phyloP scores from a whole-genome alignment of 2,797 vertebrate species.

The Poeciliopsis paucimaculata region DNA sequence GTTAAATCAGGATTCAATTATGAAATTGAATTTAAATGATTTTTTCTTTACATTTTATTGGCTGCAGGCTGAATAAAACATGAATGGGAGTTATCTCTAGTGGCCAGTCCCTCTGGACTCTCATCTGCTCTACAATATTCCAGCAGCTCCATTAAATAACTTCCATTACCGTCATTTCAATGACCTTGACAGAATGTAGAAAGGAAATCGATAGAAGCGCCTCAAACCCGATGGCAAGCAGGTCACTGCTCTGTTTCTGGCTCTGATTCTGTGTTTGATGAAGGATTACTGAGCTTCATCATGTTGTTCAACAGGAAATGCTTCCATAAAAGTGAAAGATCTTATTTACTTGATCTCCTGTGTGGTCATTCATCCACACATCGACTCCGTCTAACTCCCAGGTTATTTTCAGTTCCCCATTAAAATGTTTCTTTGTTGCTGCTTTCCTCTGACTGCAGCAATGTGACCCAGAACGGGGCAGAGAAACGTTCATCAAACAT shows the following conservation, averaged over 20 bases:
- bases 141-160: constrained; percentile 60
- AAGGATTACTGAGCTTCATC: constrained; percentile 55
- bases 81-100: constrained; percentile 34
- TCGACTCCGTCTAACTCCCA: constrained; percentile 34
- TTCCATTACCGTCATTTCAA: constrained; percentile 68
- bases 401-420: constrained; percentile 45
- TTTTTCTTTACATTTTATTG: constrained; percentile 35
- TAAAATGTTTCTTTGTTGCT: constrained; percentile 43
- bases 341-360: constrained; percentile 59
- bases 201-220: constrained; percentile 67
- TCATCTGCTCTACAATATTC: constrained; percentile 50
- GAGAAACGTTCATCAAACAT: constrained; percentile 10
- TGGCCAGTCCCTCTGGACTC: constrained; percentile 24
- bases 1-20: constrained; percentile 53
- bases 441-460: constrained; percentile 40
- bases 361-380: constrained; percentile 61
- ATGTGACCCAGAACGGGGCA: neutral
- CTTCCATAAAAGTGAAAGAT: constrained; percentile 46
- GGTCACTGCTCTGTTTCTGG: constrained; percentile 33
- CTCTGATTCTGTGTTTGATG: constrained; percentile 49
- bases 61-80: constrained; percentile 6
- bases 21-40: constrained; percentile 44
- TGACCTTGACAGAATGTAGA: constrained; percentile 70
- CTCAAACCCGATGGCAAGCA: constrained; percentile 3
- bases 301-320: constrained; percentile 48